Evolutionary conservation across 2,797 vertebrate species (phyloP), one percentile per base, ranked within the genome.

Genomic region (Sphenopsis melanotis): DNA sequence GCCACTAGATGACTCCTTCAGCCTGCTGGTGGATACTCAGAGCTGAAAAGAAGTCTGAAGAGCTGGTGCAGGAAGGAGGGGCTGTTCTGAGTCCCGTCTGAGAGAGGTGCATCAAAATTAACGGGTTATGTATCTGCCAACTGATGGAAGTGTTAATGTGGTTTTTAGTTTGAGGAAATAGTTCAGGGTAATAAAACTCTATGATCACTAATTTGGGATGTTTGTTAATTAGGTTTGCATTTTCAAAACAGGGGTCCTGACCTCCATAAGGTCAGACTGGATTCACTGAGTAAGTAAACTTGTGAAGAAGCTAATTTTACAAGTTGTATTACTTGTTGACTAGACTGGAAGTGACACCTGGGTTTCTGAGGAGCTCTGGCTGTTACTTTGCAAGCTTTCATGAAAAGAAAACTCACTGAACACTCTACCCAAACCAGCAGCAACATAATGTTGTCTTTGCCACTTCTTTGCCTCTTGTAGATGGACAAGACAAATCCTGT

Each of bases 1-100:
- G 71, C 96, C 97, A 77, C 97, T 91, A 96, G 97, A 95, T 96
- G 97, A 91, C 97, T 94, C 94, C 32, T 95, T 60, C 65, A 84
- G 94, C 90, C 84, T 88, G 85, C 91, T 81, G 29, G 60, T 94
- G 46, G 53, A 44, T 55, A 39, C 15, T 80, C 4, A 2, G 32
- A 55, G 49, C 39, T 37, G 44, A 11, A 47, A 52, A 83, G 42
- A 34, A 37, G 26, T 17, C 49, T 39, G 41, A 50, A 36, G 57
- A 64, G 37, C 50, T 88, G 65, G 24, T 68, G 20, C 1, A 2
- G 55, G 21, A 47, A 36, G 32, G 52, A 72, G 57, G 42, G 46
- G 24, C 30, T 76, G 26, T 27, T 34, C 39, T 37, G 32, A 6
- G 21, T 41, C 30, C 0, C 0, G 36, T 7, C 17, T 39, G 59